These are phyloP conservation scores for Virgularia gustaviana DNA, from an alignment of 92 coral and sea anemone species.

Conservation along the genomic window DNA sequence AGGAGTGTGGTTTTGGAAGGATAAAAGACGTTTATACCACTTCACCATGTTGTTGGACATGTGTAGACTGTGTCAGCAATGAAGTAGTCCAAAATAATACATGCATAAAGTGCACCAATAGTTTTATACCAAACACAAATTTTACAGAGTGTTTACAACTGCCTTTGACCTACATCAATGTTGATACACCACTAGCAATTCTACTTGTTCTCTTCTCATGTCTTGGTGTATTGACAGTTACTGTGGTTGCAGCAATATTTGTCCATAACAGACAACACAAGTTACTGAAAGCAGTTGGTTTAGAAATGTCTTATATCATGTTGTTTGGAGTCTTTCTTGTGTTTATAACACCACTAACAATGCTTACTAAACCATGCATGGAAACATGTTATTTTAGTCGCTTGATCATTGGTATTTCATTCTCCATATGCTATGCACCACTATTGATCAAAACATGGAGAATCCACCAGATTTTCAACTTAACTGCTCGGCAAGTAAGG, in stretches of 20 bases:
- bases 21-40: conserved; percentile 13
- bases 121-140: conserved; percentile 61
- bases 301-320: conserved; percentile 56
- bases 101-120: conserved; percentile 63
- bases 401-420: conserved; percentile 47
- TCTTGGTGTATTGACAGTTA: conserved; percentile 41
- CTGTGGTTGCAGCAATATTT: conserved; percentile 53
- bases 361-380: conserved; percentile 57
- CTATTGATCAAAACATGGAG: conserved; percentile 40
- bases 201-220: conserved; percentile 31
- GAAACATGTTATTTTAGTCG: conserved; percentile 58
- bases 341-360: conserved; percentile 56
- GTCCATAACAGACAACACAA: conserved; percentile 48
- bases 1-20: conserved; percentile 23
- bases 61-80: conserved; percentile 27
- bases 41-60: conserved; percentile 46
- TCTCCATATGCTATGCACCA: conserved; percentile 41
- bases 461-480: conserved; percentile 44
- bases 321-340: conserved; percentile 66
- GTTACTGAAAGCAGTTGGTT: conserved; percentile 44
- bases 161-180: conserved; percentile 57
- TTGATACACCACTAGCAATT: conserved; percentile 45
- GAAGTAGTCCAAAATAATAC: conserved; percentile 64
- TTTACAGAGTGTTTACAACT: conserved; percentile 57
- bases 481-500: conserved; percentile 27